Percentiles rank a stretch among this genome's conserved stretches.
These are phyloP conservation scores for Muricea muricata DNA, from an alignment of 92 coral and sea anemone genomes.

Conservation along the genomic window DNA sequence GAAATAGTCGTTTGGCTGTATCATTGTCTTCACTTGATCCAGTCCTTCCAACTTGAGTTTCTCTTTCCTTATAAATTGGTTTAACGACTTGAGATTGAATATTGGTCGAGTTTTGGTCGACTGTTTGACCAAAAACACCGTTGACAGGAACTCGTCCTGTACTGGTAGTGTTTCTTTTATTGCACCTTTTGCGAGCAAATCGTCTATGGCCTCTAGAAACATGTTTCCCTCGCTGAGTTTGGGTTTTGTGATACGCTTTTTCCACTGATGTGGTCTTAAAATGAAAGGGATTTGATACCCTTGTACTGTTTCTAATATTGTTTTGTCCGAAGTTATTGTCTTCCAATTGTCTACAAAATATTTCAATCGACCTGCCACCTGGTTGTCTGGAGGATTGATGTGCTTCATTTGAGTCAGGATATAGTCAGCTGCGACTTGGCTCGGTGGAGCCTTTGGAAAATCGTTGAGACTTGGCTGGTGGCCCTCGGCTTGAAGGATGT, in stretches of 20 bases:
- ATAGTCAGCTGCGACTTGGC: constrained; percentile 58
- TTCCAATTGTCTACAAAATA: constrained; percentile 53
- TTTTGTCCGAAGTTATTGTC: constrained; percentile 57
- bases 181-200: constrained; percentile 56
- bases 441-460: constrained; percentile 28
- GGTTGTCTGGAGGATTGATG: constrained; percentile 14
- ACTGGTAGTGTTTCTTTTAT: not conserved
- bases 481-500: constrained; percentile 41
- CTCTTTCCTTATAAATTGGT: constrained; percentile 55
- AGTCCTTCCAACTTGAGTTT: constrained; percentile 67
- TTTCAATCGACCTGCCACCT: constrained; percentile 59
- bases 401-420: constrained; percentile 29
- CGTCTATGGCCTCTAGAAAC: constrained; percentile 47
- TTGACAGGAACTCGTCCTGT: constrained; percentile 51
- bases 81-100: constrained; percentile 50
- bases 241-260: constrained; percentile 48
- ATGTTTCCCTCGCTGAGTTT: constrained; percentile 16
- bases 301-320: constrained; percentile 53
- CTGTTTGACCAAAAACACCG: constrained; percentile 18
- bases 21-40: constrained; percentile 51
- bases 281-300: constrained; percentile 65
- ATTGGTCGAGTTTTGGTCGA: constrained; percentile 31
- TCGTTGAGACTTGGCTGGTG: constrained; percentile 29
- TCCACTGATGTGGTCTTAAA: constrained; percentile 56
- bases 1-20: constrained; percentile 51